These are phyloP conservation scores for Alentia gelatinosa DNA, from an alignment of 2,888 invertebrate species.

Conservation along the genomic window DNA sequence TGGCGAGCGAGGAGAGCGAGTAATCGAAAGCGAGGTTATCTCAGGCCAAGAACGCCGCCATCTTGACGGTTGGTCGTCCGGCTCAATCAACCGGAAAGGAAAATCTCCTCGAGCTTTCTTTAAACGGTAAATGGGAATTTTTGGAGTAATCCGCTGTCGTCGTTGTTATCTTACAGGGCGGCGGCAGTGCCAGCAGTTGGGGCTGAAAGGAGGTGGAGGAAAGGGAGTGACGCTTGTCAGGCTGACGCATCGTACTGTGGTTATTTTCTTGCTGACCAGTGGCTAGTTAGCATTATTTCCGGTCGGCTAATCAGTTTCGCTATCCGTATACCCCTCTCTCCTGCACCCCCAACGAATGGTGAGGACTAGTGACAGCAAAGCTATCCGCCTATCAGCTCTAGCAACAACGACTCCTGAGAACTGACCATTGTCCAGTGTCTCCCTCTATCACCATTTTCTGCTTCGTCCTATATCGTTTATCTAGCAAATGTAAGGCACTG, in stretches of 20 bases:
- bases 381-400: too few relatives aligned
- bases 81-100: not conserved
- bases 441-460: not conserved
- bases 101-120: not conserved
- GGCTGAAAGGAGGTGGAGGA: not conserved
- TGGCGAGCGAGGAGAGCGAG: too few relatives aligned
- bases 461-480: not conserved
- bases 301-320: not conserved
- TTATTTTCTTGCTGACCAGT: not conserved
- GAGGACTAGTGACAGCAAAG: not conserved
- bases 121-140: conserved; percentile 5
- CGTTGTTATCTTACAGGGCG: not conserved
- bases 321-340: not conserved
- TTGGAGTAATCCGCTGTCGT: not conserved
- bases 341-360: not conserved
- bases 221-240: not conserved
- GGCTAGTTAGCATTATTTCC: conserved; percentile 5
- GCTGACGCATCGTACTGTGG: not conserved
- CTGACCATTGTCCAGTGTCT: conserved; percentile 13
- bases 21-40: too few relatives aligned
- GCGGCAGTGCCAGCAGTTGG: not conserved
- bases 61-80: not conserved
- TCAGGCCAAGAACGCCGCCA: too few relatives aligned
- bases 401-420: not conserved
- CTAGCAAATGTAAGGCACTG: too few relatives aligned